Conservation (phyloP, 1,140 invertebrate species). For the Drosophila mayri region DNA sequence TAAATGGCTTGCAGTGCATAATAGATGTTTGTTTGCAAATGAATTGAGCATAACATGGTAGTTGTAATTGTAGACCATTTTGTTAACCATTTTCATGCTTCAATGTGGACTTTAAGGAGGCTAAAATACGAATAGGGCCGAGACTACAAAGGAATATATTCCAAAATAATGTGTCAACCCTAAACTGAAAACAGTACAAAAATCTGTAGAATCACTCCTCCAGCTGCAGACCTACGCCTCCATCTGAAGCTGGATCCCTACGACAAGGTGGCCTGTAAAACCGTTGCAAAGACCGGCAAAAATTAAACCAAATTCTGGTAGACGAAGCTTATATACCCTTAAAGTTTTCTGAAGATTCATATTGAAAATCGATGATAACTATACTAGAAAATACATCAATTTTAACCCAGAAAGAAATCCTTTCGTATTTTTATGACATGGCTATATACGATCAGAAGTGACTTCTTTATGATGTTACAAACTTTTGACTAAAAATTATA, state of each 20-base stretch:
- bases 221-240: too few relatives aligned
- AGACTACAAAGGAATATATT: not conserved
- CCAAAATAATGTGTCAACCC: too few relatives aligned
- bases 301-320: not conserved
- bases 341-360: too few relatives aligned
- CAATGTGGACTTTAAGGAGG: conserved; percentile 10
- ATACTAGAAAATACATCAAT: not conserved
- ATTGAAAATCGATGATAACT: not conserved
- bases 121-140: not conserved
- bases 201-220: too few relatives aligned
- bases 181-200: too few relatives aligned
- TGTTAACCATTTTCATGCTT: conserved; percentile 6
- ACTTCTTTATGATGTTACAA: not conserved
- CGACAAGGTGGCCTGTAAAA: too few relatives aligned
- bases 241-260: too few relatives aligned
- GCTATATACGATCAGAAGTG: not conserved
- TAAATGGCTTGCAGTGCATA: conserved; percentile 31
- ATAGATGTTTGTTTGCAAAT: conserved; percentile 42
- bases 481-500: not conserved
- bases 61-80: conserved; percentile 9
- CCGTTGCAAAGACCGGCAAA: too few relatives aligned
- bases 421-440: too few relatives aligned
- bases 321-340: not conserved
- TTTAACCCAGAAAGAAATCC: not conserved
- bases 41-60: conserved; percentile 13